These are phyloP conservation scores for Melanophora roralis DNA, from an alignment of 2,888 invertebrate species.

Conservation along the genomic window DNA sequence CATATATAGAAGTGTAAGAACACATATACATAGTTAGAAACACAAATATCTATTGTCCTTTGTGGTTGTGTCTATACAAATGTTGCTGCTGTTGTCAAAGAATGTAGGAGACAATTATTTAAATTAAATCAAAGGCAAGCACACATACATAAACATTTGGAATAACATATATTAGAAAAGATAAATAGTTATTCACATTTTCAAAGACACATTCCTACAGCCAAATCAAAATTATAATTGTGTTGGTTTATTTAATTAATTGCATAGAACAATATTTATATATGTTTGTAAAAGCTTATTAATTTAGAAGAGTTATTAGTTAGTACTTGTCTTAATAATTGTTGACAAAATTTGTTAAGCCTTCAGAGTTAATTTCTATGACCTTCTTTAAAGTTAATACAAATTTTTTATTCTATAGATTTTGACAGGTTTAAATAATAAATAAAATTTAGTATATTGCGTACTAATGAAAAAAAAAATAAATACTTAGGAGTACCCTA, in stretches of 20 bases:
- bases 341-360: too few relatives aligned
- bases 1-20: background rate
- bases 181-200: background rate
- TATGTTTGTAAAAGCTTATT: constrained; percentile 1
- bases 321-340: background rate
- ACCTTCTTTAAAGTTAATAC: too few relatives aligned
- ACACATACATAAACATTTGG: background rate
- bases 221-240: background rate
- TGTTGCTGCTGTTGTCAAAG: constrained; percentile 7
- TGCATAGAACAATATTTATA: background rate
- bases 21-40: background rate
- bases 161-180: background rate
- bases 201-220: background rate
- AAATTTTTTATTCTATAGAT: too few relatives aligned
- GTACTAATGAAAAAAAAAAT: too few relatives aligned
- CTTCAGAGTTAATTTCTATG: too few relatives aligned
- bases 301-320: background rate
- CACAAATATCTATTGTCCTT: constrained; percentile 15
- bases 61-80: constrained; percentile 20
- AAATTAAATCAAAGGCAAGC: background rate
- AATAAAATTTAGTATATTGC: too few relatives aligned
- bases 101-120: constrained; percentile 41
- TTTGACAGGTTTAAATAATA: too few relatives aligned
- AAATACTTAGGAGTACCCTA: too few relatives aligned
- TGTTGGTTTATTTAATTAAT: constrained; percentile 17